Base-by-base conservation (phyloP, 2,113 vertebrate species). In the Hemibagrus wyckioides region DNA sequence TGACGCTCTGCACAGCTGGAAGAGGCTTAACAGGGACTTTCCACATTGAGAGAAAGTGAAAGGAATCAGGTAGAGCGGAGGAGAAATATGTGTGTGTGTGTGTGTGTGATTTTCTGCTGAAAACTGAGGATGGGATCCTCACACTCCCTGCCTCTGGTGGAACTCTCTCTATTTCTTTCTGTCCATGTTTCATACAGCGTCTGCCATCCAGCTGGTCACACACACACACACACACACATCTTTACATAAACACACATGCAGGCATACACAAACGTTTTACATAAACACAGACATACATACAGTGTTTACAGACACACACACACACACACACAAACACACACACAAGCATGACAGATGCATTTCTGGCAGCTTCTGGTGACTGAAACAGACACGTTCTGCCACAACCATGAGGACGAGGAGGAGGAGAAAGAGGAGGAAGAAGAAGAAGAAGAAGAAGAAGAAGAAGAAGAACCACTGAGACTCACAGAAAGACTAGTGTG, bases 1-100 rank as follows among this genome's bases (percentile, higher is more conserved):
- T 44, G 67, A 28, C 30, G 77, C 84, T 56, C 89, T 41, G 30
- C 67, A 85, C 87, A 73, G 76, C 88, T 52, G 61, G 88, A 90
- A 83, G 36, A 83, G 73, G 76, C 88, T 86, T 87, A 80, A 85
- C 75, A 79, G 91, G 86, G 88, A 86, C 88, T 89, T 91, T 91
- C 87, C 89, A 87, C 71, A 75, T 33, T 41, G 67, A 57, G 82
- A 69, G 71, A 76, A 19, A 82, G 73, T 23, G 21, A 65, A 85
- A 84, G 87, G 67, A 85, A 56, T 82, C 57, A 83, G 81, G 81
- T 82, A 56, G 4, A 54, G 15, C 2, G 30, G 30, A 80, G 77
- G 4, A 21, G 30, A 54, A 54, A 15, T 52, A 48, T 79, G 23
- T 75, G 71, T 75, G 44, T 44, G 41, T 76, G 21, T 30, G 30